Evolutionary conservation across 1,140 invertebrate species (phyloP).

Genomic region (Dufourea novaeangliae): DNA sequence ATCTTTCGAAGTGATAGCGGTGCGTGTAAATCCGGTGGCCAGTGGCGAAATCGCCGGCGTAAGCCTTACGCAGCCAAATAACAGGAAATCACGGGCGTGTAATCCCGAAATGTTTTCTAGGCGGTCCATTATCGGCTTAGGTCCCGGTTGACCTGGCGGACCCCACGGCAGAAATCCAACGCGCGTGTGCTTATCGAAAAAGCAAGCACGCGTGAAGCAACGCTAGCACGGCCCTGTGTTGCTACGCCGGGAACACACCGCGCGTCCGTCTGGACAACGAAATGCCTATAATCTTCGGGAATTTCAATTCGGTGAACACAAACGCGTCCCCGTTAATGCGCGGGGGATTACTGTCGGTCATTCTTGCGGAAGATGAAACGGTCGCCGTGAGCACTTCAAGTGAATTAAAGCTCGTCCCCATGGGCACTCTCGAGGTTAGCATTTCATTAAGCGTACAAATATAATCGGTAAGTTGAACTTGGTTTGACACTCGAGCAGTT

Average conservation of each 20-base stretch:
- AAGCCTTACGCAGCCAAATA: conserved; percentile 14
- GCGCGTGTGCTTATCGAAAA: background rate
- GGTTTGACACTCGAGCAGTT: background rate
- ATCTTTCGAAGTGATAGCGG: background rate
- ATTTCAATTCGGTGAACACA: conserved; percentile 5
- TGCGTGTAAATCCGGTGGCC: conserved; percentile 19
- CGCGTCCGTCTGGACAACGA: background rate
- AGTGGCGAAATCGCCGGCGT: background rate
- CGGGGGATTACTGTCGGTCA: background rate
- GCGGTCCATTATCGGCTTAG: conserved; percentile 21
- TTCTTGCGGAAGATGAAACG: conserved; percentile 1
- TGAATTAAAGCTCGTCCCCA: background rate
- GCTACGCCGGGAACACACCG: no score
- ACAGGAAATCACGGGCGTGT: conserved; percentile 8
- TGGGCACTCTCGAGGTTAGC: background rate
- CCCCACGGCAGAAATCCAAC: background rate
- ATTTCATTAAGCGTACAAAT: background rate
- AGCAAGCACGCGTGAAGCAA: background rate
- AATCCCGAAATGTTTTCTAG: conserved; percentile 22
- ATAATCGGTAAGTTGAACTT: background rate
- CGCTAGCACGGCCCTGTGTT: background rate
- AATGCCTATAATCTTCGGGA: conserved; percentile 16
- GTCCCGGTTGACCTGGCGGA: background rate
- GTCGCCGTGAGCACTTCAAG: background rate
- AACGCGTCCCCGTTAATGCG: conserved; percentile 2